A percentile compares a stretch with the other conserved stretches of the same genome.
These are phyloP conservation scores for Caenorhabditis sp. DNA, from an alignment of 2,888 invertebrate species.

Conservation along the genomic window DNA sequence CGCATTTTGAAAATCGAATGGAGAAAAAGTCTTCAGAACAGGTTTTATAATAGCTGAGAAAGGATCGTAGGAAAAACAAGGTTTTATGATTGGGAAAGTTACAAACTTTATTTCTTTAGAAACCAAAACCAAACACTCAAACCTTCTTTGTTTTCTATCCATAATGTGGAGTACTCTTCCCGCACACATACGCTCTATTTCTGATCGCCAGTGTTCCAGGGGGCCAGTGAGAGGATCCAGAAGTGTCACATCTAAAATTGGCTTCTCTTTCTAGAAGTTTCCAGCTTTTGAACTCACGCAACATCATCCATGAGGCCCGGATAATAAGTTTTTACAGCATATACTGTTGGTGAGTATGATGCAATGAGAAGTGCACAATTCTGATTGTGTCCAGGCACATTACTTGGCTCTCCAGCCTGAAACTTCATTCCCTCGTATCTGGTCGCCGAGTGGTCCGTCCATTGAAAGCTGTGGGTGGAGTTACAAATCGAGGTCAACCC, in stretches of 20 bases:
- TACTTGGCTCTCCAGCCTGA: background rate
- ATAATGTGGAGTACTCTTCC: background rate
- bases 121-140: no score
- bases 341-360: background rate
- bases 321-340: background rate
- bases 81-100: no score
- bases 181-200: slow-evolving; percentile 12
- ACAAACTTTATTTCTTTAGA: no score
- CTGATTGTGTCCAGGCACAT: background rate
- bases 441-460: slow-evolving; percentile 30
- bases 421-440: slow-evolving; percentile 21
- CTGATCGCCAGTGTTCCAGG: background rate
- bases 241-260: background rate
- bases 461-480: slow-evolving; percentile 1
- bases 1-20: background rate
- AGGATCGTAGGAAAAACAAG: no score
- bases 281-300: background rate
- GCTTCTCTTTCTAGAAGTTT: background rate
- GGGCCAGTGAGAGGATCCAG: background rate
- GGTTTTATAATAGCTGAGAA: no score
- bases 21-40: no score
- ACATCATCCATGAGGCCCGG: slow-evolving; percentile 6
- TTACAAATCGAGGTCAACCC: background rate
- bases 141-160: no score
- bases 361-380: background rate